Evolutionary conservation across 2,797 vertebrate genomes (phyloP), one percentile per base, ranked within the genome.

Genomic region (Oreortyx pictus): DNA sequence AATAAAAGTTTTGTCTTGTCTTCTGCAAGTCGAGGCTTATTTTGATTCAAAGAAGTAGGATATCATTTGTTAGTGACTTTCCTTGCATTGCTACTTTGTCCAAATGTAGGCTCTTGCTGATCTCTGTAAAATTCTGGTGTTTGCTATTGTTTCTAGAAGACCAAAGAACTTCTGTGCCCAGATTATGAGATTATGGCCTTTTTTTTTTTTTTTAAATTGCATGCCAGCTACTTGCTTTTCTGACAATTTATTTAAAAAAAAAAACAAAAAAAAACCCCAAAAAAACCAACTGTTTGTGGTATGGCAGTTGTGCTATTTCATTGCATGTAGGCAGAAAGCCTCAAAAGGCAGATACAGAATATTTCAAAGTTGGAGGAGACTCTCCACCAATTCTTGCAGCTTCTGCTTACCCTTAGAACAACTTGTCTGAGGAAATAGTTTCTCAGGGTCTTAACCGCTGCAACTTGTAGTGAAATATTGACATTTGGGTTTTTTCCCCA

Each of bases 131-230:
- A 41, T 82, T 75, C 43, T 79, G 41, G 44, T 75, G 2, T 46
- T 91, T 80, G 37, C n/a, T 11, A 4, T 20, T 57, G 3, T 67
- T 80, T 3, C 0, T 79, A 49, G 71, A 75, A 66, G 33, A 17
- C 31, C 37, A 33, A 64, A 50, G 61, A 54, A 35, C 24, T 73
- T 4, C 1, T 0, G 0, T 68, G 33, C 37, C 11, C 78, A 68
- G 41, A n/a, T 72, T 46, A 66, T 43, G 49, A 68, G 41, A n/a
- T 72, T 46, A 66, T 43, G 49, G 75, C 43, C 25, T 25, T 49
- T 27, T 11, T 19, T 9, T 84, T 31, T 41, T 76, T 70, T 78
- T 90, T 64, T n/a, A 5, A 41, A 41, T 41, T 41, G 13, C 39
- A 24, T 60, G 52, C 23, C 11, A 82, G 52, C 24, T 79, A 46